Evolutionary conservation across 2,888 invertebrate species (phyloP).

Genomic region (Unio pictorum): DNA sequence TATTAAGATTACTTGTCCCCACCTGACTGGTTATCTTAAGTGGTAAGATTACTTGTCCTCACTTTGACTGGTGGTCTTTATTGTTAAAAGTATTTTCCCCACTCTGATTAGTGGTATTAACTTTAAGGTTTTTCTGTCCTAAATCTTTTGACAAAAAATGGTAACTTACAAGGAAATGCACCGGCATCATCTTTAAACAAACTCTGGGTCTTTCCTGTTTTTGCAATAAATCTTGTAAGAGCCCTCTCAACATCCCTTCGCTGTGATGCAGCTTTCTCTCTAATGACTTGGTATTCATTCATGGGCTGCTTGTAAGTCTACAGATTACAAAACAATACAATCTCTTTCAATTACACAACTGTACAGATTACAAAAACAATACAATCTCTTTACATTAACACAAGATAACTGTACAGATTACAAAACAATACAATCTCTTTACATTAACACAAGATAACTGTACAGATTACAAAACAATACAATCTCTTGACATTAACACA

Average conservation of each 20-base stretch:
- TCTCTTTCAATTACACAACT: not conserved
- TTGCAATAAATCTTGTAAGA: conserved; percentile 91
- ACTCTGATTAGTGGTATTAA: too few species aligned
- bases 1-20: too few species aligned
- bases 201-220: conserved; percentile 93
- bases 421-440: conserved; percentile 3
- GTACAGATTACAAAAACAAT: not conserved
- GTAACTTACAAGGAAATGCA: conserved; percentile 84
- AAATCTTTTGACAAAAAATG: not conserved
- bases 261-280: conserved; percentile 94
- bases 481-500: conserved; percentile 7
- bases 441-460: not conserved
- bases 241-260: conserved; percentile 95
- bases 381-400: conserved; percentile 6
- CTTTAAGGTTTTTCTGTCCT: not conserved
- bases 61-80: too few species aligned
- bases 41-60: too few species aligned
- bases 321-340: conserved; percentile 29
- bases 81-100: too few species aligned
- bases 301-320: conserved; percentile 96
- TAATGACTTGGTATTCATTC: conserved; percentile 94
- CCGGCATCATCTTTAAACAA: conserved; percentile 90
- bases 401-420: not conserved
- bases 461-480: conserved; percentile 25
- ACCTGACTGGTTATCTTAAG: too few species aligned